A percentile compares a stretch with the other conserved stretches of the same genome.
Evolutionary conservation across 2,797 vertebrate genomes (phyloP).

Genomic region (Aldrovandia affinis): DNA sequence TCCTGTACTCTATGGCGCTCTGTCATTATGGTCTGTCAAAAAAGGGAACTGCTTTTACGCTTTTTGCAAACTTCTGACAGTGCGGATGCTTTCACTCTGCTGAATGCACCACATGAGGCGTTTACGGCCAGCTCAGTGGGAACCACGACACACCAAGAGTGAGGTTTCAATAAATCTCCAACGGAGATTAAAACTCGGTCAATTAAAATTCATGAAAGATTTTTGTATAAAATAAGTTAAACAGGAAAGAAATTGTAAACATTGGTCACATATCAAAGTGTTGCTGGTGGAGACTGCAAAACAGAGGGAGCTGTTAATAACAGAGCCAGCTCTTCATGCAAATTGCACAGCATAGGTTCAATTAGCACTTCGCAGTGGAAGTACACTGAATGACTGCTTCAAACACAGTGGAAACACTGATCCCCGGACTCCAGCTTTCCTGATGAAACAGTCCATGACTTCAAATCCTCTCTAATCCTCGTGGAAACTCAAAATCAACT

Average conservation of each 20-base stretch:
- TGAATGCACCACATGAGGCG: neutral
- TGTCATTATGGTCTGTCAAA: no score
- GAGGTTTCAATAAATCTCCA: no score
- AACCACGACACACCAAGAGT: neutral
- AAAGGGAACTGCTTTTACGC: no score
- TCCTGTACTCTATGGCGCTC: no score
- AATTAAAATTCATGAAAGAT: neutral
- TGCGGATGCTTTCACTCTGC: neutral
- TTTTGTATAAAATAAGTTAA: neutral
- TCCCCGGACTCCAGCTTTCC: constrained; percentile 12
- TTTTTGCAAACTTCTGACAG: no score
- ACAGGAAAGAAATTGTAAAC: neutral
- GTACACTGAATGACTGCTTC: neutral
- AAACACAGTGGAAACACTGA: constrained; percentile 5
- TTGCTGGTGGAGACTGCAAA: neutral
- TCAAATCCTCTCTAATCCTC: constrained; percentile 29
- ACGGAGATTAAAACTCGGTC: no score
- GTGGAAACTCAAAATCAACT: constrained; percentile 33
- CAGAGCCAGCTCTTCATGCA: neutral
- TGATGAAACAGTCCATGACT: constrained; percentile 5
- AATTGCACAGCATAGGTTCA: neutral
- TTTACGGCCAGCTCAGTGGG: neutral
- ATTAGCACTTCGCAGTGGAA: neutral
- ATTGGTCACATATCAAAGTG: neutral
- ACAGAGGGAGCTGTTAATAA: neutral